Evolutionary conservation across 2,888 invertebrate species (phyloP).

Genomic region (Ormyrus pomaceus): DNA sequence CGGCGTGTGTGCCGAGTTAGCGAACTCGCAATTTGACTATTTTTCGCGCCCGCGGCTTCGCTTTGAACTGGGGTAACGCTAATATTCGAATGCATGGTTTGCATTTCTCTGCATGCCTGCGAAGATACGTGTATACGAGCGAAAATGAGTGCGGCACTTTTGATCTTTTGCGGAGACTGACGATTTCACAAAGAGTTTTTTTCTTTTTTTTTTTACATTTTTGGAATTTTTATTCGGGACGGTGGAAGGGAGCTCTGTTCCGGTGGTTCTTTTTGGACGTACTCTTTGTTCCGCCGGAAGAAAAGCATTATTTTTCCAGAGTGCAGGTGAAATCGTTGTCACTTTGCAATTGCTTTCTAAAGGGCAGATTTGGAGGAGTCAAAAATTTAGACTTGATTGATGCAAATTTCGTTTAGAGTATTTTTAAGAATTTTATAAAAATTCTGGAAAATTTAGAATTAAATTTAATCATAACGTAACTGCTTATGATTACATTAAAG

Average conservation of each 20-base stretch:
- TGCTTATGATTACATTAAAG: too few relatives aligned
- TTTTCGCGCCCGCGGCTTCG: conserved; percentile 53
- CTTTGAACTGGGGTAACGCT: conserved; percentile 10
- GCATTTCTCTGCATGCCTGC: not conserved
- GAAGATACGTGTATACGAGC: not conserved
- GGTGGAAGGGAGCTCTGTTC: not conserved
- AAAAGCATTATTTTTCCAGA: conserved; percentile 11
- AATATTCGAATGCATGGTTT: too few relatives aligned
- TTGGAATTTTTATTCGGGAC: not conserved
- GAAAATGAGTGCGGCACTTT: conserved; percentile 14
- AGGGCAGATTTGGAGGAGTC: not conserved
- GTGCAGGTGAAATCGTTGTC: conserved; percentile 1
- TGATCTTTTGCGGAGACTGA: not conserved
- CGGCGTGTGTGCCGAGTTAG: not conserved
- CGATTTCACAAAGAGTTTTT: conserved; percentile 2
- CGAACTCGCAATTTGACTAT: conserved; percentile 60
- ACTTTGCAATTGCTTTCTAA: not conserved
- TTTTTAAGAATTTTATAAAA: too few relatives aligned
- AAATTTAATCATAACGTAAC: too few relatives aligned
- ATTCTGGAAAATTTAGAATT: too few relatives aligned
- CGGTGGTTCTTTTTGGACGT: not conserved
- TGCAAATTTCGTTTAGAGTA: too few relatives aligned
- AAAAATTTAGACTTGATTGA: too few relatives aligned
- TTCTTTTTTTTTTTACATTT: not conserved
- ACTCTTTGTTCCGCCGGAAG: conserved; percentile 1